Evolutionary conservation across 2,113 vertebrate species (phyloP).

Genomic region (Hipposideros armiger): DNA sequence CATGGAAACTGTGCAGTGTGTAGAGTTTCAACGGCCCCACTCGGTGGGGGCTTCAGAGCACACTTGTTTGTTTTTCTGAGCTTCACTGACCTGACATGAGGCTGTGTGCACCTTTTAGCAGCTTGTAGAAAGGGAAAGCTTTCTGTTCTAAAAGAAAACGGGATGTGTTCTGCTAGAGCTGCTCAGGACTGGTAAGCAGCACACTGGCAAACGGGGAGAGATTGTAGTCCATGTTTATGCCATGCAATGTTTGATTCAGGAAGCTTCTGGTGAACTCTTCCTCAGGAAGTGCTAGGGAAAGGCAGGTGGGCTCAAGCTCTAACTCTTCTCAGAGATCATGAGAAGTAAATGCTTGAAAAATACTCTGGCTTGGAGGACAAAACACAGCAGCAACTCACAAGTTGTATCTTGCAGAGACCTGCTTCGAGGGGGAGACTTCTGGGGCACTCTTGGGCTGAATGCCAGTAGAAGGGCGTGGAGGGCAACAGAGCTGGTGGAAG

Average conservation of each 20-base stretch:
- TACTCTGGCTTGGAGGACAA: background rate
- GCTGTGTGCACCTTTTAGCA: background rate
- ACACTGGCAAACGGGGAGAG: background rate
- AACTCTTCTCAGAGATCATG: background rate
- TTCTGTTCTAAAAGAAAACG: background rate
- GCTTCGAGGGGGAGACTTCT: background rate
- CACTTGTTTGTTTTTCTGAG: background rate
- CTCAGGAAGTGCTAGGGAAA: background rate
- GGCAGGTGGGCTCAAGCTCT: background rate
- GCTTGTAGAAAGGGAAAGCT: background rate
- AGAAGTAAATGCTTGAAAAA: background rate
- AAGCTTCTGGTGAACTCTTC: background rate
- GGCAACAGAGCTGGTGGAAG: no score
- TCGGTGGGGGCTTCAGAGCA: accelerated
- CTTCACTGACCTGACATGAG: background rate
- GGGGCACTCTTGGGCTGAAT: background rate
- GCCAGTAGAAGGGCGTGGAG: background rate
- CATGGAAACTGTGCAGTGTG: background rate
- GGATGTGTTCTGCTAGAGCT: background rate
- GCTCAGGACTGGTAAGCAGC: background rate
- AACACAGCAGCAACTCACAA: accelerated
- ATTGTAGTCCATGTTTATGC: background rate
- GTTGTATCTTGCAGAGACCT: background rate
- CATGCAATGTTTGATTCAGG: background rate
- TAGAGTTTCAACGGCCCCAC: background rate